Conservation (phyloP, 2,113 vertebrate genomes). For the Seriola quinqueradiata region DNA sequence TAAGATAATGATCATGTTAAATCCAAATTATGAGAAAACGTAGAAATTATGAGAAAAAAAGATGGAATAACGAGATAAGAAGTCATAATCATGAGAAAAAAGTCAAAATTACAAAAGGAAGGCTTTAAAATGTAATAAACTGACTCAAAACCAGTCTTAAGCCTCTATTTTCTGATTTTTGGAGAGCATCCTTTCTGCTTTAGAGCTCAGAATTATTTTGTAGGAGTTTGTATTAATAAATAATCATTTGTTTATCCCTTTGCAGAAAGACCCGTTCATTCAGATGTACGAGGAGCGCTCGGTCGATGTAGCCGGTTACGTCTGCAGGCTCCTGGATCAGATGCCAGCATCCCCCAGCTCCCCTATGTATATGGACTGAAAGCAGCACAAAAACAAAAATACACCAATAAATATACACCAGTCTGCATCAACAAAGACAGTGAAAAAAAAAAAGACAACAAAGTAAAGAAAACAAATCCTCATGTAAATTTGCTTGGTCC, state of each 20-base stretch:
- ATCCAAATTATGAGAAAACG: too few relatives aligned
- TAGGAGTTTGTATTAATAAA: background rate
- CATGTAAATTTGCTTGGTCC: slow-evolving; percentile 88
- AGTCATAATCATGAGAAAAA: too few relatives aligned
- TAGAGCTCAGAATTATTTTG: background rate
- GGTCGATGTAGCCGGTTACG: slow-evolving; percentile 95
- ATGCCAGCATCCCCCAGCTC: slow-evolving; percentile 98
- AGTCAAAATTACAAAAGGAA: background rate
- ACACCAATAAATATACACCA: slow-evolving; percentile 35
- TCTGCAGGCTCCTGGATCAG: slow-evolving; percentile 96
- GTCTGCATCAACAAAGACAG: slow-evolving; percentile 30
- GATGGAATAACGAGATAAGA: too few relatives aligned
- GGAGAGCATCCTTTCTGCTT: background rate
- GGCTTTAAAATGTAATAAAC: background rate
- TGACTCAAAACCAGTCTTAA: background rate
- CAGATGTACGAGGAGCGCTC: slow-evolving; percentile 98
- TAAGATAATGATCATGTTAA: too few relatives aligned
- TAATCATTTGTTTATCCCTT: background rate
- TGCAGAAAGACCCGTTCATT: slow-evolving; percentile 97
- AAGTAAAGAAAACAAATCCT: slow-evolving; percentile 70
- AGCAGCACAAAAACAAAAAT: slow-evolving; percentile 79
- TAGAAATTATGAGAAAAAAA: too few relatives aligned
- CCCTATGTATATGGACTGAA: slow-evolving; percentile 97
- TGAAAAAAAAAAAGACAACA: slow-evolving; percentile 30
- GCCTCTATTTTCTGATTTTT: background rate